A percentile compares a stretch with the other conserved stretches of the same genome.
Evolutionary conservation across 2,113 vertebrate species (phyloP).

Genomic region (Cranoglanis bouderius): DNA sequence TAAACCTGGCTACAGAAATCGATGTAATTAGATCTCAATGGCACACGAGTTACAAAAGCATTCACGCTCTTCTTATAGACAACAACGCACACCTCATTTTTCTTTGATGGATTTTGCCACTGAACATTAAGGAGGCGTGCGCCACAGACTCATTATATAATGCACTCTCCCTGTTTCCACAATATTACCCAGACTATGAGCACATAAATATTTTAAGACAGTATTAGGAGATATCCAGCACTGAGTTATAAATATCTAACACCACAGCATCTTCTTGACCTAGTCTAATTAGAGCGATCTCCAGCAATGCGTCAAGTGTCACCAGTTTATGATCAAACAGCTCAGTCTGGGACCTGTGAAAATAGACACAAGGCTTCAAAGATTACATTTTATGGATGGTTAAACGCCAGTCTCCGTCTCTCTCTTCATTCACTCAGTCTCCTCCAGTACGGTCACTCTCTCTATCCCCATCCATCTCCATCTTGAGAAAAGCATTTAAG

Average conservation of each 20-base stretch:
- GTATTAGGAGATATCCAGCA: slow-evolving; percentile 29
- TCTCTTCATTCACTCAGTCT: slow-evolving; percentile 56
- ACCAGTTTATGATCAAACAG: slow-evolving; percentile 19
- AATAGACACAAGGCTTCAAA: slow-evolving; percentile 17
- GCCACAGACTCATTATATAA: slow-evolving; percentile 28
- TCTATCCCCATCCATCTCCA: slow-evolving; percentile 9
- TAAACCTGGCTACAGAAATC: slow-evolving; percentile 27
- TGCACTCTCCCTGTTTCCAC: slow-evolving; percentile 25
- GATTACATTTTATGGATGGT: slow-evolving; percentile 32
- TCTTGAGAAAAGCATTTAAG: slow-evolving; percentile 44
- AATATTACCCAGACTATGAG: slow-evolving; percentile 17
- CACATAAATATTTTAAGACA: slow-evolving; percentile 32
- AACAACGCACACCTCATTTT: slow-evolving; percentile 34
- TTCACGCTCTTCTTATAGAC: slow-evolving; percentile 6
- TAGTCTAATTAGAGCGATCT: slow-evolving; percentile 39
- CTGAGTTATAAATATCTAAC: slow-evolving; percentile 33
- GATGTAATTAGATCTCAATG: slow-evolving; percentile 27
- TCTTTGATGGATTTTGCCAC: slow-evolving; percentile 27
- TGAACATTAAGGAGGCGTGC: not conserved
- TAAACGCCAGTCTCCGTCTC: slow-evolving; percentile 27
- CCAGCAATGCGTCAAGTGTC: slow-evolving; percentile 26
- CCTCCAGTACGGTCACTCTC: slow-evolving; percentile 28
- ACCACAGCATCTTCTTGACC: slow-evolving; percentile 27
- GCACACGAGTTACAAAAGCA: slow-evolving; percentile 24
- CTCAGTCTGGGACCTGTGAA: not conserved